Evolutionary conservation across 2,113 vertebrate species (phyloP).

Genomic region (Gymnobelideus leadbeateri): DNA sequence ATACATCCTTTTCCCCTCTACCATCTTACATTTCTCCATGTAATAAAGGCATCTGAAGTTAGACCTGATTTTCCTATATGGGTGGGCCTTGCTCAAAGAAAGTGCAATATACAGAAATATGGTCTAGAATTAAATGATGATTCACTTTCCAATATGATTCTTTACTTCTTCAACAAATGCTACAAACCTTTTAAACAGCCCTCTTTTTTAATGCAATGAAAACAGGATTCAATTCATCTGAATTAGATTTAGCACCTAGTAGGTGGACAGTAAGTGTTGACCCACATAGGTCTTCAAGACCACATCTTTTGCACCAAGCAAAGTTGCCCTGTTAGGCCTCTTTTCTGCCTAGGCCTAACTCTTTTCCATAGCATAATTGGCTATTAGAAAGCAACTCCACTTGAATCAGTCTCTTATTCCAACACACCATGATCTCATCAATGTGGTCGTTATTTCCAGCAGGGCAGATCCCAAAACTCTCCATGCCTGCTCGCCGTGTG

Average conservation of each 20-base stretch:
- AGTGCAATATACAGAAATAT: conserved; percentile 49
- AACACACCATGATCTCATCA: neutral
- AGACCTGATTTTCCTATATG: conserved; percentile 19
- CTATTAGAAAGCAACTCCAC: neutral
- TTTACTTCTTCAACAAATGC: conserved; percentile 46
- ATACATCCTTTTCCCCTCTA: neutral
- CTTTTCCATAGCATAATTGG: neutral
- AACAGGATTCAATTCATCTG: conserved; percentile 26
- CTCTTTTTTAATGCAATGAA: conserved; percentile 26
- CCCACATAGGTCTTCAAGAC: neutral
- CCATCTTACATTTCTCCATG: neutral
- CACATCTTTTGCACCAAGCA: neutral
- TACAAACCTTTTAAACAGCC: conserved; percentile 43
- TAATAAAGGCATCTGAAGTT: conserved; percentile 9
- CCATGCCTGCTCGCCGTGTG: neutral
- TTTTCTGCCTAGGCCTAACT: neutral
- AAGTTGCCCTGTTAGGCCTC: neutral
- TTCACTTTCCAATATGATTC: conserved; percentile 45
- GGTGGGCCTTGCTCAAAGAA: conserved; percentile 37
- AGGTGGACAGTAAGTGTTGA: neutral
- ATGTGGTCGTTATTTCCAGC: neutral
- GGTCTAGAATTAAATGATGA: conserved; percentile 41
- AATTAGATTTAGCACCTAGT: conserved; percentile 46
- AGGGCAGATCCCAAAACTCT: neutral
- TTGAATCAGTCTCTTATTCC: neutral